A percentile compares a stretch with the other conserved stretches of the same genome.
Evolutionary conservation across 2,113 vertebrate species (phyloP).

Genomic region (Plecturocebus donacophilus): DNA sequence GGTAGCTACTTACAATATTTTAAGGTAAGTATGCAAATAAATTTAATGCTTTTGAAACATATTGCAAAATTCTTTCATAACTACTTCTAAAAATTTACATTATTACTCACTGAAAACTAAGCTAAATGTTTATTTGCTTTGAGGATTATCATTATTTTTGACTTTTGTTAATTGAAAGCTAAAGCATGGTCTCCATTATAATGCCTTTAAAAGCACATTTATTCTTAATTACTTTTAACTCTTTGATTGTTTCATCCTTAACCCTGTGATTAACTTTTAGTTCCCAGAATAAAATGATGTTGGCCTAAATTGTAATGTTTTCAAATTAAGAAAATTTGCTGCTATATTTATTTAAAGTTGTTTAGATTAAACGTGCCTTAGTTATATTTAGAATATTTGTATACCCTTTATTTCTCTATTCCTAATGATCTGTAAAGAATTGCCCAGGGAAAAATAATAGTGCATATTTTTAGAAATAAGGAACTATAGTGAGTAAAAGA

Average conservation of each 20-base stretch:
- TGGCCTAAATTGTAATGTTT: background rate
- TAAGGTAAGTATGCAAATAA: background rate
- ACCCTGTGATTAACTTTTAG: background rate
- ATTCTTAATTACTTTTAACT: background rate
- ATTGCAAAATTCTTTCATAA: background rate
- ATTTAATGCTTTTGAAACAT: background rate
- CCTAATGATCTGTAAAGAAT: constrained; percentile 13
- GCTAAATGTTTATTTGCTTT: background rate
- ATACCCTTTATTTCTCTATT: background rate
- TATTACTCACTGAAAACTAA: background rate
- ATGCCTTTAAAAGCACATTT: background rate
- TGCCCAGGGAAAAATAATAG: background rate
- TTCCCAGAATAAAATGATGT: background rate
- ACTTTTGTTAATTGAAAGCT: background rate
- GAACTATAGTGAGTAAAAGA: background rate
- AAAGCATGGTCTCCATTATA: background rate
- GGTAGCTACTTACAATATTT: background rate
- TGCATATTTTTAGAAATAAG: constrained; percentile 14
- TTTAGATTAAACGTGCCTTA: background rate
- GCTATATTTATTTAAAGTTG: background rate
- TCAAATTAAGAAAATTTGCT: background rate
- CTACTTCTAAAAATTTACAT: background rate
- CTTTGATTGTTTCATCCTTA: background rate
- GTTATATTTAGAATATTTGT: background rate
- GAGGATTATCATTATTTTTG: background rate